These are phyloP conservation scores for Catocala sponsa DNA, from an alignment of 2,888 invertebrate genomes.

Conservation along the genomic window DNA sequence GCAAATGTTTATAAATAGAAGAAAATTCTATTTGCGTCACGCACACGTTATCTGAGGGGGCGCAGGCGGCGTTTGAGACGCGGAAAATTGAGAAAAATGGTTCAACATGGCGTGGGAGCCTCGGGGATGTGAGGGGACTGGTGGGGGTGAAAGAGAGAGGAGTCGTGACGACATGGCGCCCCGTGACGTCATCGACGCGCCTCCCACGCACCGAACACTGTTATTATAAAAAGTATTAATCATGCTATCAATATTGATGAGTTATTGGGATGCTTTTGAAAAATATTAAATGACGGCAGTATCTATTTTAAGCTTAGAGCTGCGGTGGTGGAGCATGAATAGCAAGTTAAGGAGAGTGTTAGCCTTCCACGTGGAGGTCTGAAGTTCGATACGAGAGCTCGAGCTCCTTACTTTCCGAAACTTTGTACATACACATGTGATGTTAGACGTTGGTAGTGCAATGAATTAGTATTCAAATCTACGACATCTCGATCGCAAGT, in stretches of 20 bases:
- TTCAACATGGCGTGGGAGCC: constrained; percentile 44
- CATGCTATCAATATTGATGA: constrained; percentile 42
- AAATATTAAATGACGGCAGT: neutral
- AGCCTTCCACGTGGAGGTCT: no score
- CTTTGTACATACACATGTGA: no score
- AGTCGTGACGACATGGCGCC: constrained; percentile 59
- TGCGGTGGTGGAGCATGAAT: no score
- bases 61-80: constrained; percentile 70
- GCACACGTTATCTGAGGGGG: constrained; percentile 65
- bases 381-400: no score
- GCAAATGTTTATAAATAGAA: constrained; percentile 57
- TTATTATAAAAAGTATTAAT: constrained; percentile 43
- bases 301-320: no score
- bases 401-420: no score
- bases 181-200: constrained; percentile 65
- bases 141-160: constrained; percentile 18
- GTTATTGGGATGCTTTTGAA: constrained; percentile 6
- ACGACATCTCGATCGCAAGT: no score
- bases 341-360: no score
- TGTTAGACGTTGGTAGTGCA: no score
- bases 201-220: constrained; percentile 17
- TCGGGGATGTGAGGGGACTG: constrained; percentile 11
- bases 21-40: constrained; percentile 62
- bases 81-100: constrained; percentile 79
- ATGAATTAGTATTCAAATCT: no score